Evolutionary conservation across 1,140 invertebrate species (phyloP).

Genomic region (Pseudomyrmex dendroicus): DNA sequence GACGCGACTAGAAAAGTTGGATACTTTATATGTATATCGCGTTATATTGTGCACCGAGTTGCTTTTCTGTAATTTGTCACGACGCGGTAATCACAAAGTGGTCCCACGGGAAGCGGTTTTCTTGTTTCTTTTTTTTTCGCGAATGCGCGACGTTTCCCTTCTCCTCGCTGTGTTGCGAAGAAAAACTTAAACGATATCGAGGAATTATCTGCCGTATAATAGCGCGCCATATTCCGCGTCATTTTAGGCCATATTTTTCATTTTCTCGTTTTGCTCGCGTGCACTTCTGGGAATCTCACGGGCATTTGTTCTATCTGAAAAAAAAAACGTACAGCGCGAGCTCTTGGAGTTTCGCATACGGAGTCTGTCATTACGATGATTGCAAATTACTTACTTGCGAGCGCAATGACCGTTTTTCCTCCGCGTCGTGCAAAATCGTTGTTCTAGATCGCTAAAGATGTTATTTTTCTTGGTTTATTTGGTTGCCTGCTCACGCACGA

Average conservation of each 20-base stretch:
- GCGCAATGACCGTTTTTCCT: constrained; percentile 8
- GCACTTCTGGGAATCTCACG: constrained; percentile 4
- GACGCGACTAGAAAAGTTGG: constrained; percentile 49
- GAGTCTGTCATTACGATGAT: constrained; percentile 24
- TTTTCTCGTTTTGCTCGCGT: constrained; percentile 2
- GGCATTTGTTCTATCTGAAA: constrained; percentile 16
- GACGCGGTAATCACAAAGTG: constrained; percentile 47
- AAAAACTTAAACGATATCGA: constrained; percentile 19
- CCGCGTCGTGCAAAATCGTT: not conserved
- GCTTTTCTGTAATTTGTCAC: constrained; percentile 55
- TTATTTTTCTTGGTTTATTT: not conserved
- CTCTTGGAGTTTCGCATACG: not conserved
- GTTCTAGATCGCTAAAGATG: not conserved
- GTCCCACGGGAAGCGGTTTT: constrained; percentile 9
- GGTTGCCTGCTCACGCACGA: no score
- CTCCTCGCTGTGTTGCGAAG: constrained; percentile 3
- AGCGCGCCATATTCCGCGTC: not conserved
- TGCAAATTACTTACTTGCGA: constrained; percentile 22
- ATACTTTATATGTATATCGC: constrained; percentile 45
- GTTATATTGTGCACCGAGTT: constrained; percentile 28
- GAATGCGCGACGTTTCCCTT: not conserved
- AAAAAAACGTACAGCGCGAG: not conserved
- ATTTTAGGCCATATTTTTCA: constrained; percentile 13
- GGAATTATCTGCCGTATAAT: constrained; percentile 27
- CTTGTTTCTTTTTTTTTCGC: not conserved